These are phyloP conservation scores for Girardinus metallicus DNA, from an alignment of 2,797 vertebrate species.

Conservation along the genomic window DNA sequence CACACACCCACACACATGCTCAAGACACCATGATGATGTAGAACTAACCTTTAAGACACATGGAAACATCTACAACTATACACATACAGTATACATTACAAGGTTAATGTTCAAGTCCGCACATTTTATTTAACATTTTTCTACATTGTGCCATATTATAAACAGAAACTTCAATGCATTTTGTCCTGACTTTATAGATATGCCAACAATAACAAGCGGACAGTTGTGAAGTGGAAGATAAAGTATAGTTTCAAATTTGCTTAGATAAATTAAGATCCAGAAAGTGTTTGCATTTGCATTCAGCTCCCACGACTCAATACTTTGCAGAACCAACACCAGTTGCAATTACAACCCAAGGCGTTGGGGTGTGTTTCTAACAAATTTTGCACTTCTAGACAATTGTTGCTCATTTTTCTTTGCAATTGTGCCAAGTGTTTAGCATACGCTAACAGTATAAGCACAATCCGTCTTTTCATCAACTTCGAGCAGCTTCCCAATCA, in stretches of 20 bases:
- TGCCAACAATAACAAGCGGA: neutral
- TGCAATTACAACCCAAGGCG: neutral
- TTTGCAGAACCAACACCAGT: neutral
- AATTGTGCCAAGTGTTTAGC: neutral
- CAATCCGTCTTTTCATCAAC: neutral
- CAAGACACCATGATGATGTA: conserved; percentile 52
- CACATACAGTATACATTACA: conserved; percentile 5
- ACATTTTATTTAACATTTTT: neutral
- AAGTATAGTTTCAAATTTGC: neutral
- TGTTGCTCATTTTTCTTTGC: neutral
- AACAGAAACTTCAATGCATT: neutral
- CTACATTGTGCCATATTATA: neutral
- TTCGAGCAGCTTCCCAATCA: neutral
- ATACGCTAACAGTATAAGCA: neutral
- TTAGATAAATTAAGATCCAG: neutral
- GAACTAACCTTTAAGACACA: conserved; percentile 37
- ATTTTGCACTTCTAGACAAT: neutral
- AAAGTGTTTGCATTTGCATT: neutral
- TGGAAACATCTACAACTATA: conserved; percentile 26
- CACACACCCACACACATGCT: conserved; percentile 72
- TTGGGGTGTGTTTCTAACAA: neutral
- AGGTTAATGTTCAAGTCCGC: conserved; percentile 10
- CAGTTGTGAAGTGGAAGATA: neutral
- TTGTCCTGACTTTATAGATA: neutral
- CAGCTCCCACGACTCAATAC: neutral